Percentiles rank a stretch among this genome's conserved stretches.
Conservation (phyloP, 2,113 vertebrate species). For the Apteryx mantelli region DNA sequence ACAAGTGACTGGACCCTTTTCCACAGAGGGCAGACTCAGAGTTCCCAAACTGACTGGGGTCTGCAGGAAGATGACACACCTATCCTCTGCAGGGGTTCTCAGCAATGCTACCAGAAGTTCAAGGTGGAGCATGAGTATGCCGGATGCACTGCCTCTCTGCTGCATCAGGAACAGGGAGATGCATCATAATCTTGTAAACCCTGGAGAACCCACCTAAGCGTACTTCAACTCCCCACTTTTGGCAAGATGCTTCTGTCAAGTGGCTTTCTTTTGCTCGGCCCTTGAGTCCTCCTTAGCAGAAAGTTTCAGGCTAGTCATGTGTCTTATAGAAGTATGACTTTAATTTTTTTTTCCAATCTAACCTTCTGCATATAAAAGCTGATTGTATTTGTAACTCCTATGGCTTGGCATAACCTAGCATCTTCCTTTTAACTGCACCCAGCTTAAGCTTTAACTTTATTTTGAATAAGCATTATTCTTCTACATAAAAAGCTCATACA, state of each 20-base stretch:
- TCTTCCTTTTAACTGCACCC: neutral
- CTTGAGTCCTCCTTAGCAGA: neutral
- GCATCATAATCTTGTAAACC: neutral
- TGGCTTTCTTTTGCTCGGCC: neutral
- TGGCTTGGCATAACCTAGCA: fast-evolving
- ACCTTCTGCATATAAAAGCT: neutral
- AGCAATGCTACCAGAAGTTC: neutral
- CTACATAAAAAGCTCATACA: neutral
- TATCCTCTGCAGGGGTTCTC: neutral
- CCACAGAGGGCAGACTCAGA: neutral
- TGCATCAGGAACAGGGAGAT: neutral
- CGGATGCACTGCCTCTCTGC: neutral
- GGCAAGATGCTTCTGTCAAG: neutral
- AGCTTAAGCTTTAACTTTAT: neutral
- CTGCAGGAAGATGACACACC: neutral
- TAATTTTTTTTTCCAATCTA: fast-evolving
- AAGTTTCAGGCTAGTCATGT: neutral
- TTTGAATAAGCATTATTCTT: neutral
- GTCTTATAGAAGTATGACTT: neutral
- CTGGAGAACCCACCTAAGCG: neutral
- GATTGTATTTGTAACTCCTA: neutral
- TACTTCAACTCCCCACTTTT: neutral
- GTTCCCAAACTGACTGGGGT: neutral
- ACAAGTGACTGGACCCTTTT: neutral
- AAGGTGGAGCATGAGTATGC: neutral